Conservation (phyloP, 2,888 invertebrate species). For the Volucella inflata region DNA sequence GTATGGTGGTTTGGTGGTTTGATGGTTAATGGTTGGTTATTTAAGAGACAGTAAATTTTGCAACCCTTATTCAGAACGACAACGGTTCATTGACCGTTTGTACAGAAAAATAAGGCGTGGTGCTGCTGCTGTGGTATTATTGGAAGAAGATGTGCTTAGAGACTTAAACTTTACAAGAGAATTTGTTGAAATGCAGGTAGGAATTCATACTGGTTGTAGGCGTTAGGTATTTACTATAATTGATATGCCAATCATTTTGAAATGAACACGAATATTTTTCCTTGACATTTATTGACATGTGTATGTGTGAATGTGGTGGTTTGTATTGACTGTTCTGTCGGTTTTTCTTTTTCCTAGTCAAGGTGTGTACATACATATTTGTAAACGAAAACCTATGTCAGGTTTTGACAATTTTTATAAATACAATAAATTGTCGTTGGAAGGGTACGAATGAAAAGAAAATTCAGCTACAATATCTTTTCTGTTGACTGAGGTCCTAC, state of each 20-base stretch:
- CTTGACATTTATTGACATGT: slow-evolving; percentile 63
- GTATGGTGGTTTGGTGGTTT: not conserved
- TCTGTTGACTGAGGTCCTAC: no score
- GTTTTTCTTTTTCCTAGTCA: not conserved
- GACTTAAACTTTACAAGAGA: slow-evolving; percentile 33
- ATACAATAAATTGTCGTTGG: no score
- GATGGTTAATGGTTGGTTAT: slow-evolving; percentile 16
- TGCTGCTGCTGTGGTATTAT: slow-evolving; percentile 32
- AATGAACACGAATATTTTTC: slow-evolving; percentile 54
- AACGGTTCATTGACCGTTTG: slow-evolving; percentile 59
- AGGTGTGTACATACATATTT: no score
- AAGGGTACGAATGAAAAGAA: no score
- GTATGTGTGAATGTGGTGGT: slow-evolving; percentile 29
- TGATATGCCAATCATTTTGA: slow-evolving; percentile 70
- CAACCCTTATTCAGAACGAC: slow-evolving; percentile 50
- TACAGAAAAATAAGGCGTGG: slow-evolving; percentile 56
- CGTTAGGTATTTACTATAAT: slow-evolving; percentile 61
- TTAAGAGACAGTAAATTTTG: slow-evolving; percentile 45
- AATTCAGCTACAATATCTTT: no score
- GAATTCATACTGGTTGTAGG: not conserved
- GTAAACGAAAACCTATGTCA: no score
- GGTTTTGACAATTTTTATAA: no score
- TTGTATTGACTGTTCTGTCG: not conserved
- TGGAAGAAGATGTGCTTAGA: slow-evolving; percentile 37
- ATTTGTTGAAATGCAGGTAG: not conserved